phyloP scores from a whole-genome alignment of 2,113 vertebrate species.

The Clinocottus analis region DNA sequence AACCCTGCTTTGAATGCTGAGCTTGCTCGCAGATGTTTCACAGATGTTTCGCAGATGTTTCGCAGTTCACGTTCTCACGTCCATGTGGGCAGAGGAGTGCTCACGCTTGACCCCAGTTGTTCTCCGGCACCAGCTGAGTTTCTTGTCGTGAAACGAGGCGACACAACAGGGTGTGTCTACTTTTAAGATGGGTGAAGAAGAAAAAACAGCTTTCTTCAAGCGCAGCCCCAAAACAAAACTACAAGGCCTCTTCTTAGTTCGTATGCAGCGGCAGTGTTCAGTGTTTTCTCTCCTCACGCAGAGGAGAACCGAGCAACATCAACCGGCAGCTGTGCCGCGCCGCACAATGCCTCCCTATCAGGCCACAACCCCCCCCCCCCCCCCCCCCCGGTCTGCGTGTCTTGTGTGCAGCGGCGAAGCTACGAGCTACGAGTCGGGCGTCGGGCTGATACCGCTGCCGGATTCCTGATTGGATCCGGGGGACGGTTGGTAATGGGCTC shows the following conservation, averaged over 20 bases:
- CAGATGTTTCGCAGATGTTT: neutral
- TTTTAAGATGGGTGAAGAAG: neutral
- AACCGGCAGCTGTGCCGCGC: slow-evolving; percentile 36
- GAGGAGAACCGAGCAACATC: slow-evolving; percentile 22
- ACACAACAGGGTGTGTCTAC: slow-evolving; percentile 23
- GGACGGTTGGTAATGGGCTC: slow-evolving; percentile 69
- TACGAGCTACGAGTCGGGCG: slow-evolving; percentile 50
- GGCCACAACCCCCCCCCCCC: slow-evolving; percentile 49
- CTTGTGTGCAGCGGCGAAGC: slow-evolving; percentile 18
- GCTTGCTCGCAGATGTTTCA: neutral
- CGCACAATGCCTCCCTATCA: slow-evolving; percentile 42
- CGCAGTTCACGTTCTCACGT: neutral
- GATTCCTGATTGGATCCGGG: slow-evolving; percentile 73
- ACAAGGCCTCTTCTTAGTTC: neutral
- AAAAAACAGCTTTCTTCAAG: neutral
- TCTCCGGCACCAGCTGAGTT: slow-evolving; percentile 14
- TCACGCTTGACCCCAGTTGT: slow-evolving; percentile 1
- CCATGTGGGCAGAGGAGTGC: slow-evolving; percentile 1
- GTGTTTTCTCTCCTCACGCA: slow-evolving; percentile 14
- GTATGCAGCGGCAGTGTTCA: slow-evolving; percentile 27
- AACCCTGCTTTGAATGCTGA: neutral
- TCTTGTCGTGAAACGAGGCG: slow-evolving; percentile 1
- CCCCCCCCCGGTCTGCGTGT: slow-evolving; percentile 25
- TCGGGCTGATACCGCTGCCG: slow-evolving; percentile 80
- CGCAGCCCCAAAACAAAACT: slow-evolving; percentile 10